These are phyloP conservation scores for Scomber colias DNA, from an alignment of 2,113 vertebrate species.

Conservation along the genomic window DNA sequence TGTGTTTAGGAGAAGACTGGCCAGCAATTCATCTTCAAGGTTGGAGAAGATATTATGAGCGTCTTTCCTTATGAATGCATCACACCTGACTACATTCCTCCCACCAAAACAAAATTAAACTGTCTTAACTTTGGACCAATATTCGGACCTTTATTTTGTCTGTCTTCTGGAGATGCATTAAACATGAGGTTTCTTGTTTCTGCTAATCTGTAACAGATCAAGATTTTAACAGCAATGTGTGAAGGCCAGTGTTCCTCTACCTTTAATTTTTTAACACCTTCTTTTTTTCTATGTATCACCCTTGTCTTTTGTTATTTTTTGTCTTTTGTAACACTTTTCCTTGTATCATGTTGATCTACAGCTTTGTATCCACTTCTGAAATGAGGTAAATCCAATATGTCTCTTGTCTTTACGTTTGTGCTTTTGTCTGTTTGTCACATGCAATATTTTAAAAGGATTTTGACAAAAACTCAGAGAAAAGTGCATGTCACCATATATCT, in stretches of 20 bases:
- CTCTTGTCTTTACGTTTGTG: not conserved
- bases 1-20: conserved; percentile 31
- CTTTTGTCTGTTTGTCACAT: conserved; percentile 9
- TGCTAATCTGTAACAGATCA: conserved; percentile 84
- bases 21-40: conserved; percentile 82
- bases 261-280: not conserved
- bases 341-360: not conserved
- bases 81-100: conserved; percentile 58
- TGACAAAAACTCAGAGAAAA: not conserved
- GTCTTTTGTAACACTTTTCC: not conserved
- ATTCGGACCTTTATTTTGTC: conserved; percentile 54
- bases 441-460: not conserved
- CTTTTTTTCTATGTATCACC: not conserved
- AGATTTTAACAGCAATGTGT: conserved; percentile 75
- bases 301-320: not conserved
- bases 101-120: conserved; percentile 47
- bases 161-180: conserved; percentile 52
- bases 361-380: not conserved
- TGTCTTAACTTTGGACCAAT: conserved; percentile 75
- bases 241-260: conserved; percentile 1
- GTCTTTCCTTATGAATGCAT: conserved; percentile 80
- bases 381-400: not conserved
- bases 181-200: conserved; percentile 68
- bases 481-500: not conserved
- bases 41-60: conserved; percentile 83